Evolutionary conservation across 2,888 invertebrate genomes (phyloP), one percentile per base, ranked within the genome.

Genomic region (Pterostichus niger): DNA sequence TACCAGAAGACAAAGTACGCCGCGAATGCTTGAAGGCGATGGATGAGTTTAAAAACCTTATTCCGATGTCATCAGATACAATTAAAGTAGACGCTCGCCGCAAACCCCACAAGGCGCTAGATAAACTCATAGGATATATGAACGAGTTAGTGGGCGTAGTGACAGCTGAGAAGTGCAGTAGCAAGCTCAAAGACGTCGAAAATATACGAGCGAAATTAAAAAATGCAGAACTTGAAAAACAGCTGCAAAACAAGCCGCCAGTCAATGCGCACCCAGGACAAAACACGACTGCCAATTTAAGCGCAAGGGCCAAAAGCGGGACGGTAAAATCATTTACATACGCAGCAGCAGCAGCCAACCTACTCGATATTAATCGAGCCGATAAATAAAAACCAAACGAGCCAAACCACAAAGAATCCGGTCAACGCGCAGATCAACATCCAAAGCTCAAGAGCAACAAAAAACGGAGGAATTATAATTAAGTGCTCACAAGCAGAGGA

Each of bases 101-200:
- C 11, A 76, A 49, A 24, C 6, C 46, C 1, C 76, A 52, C 33
- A 76, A 54, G 31, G 24, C 11, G 1, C 52, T 76, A 2, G 76
- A 76, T 3, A 46, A 54, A 24, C 7, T 54, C 5, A 15, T 33
- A 1, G 33, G 24, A 5, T n/a, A 2, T 9, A 15, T 46, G 52
- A 76, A 31, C n/a, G 31, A 31, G 7, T 10, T 52, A 24, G 10
- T 31, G 3, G 76, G 76, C 1, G 31, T 76, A 10, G 54, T 31
- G n/a, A 54, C 35, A 24, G n/a, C 24, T 1, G 77, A 56, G 35
- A 13, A n/a, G 13, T 46, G 56, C 33, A 77, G 56, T n/a, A 11
- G 15, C 49, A 75, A 49, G 15, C 59, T 77, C 9, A 77, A 77
- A 33, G 54, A 54, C 7, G 40, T 68, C 13, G 44, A 35, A 33